Conservation (phyloP, 2,113 vertebrate species). For the Gymnocephalus cernua region DNA sequence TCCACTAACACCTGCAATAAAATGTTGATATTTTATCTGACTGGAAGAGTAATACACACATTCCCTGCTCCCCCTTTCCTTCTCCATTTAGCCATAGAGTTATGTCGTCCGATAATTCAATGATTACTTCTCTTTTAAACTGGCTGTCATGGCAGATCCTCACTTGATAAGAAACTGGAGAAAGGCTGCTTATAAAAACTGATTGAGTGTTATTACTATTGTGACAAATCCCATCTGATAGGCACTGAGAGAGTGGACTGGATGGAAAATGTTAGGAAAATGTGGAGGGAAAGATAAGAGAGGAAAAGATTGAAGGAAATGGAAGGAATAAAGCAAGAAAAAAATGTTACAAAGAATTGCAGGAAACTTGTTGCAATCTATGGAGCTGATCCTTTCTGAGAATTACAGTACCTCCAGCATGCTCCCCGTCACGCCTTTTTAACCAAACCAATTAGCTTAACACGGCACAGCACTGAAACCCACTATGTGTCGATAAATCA, state of each 20-base stretch:
- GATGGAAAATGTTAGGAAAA: constrained; percentile 16
- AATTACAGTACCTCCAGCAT: constrained; percentile 28
- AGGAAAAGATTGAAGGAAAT: background rate
- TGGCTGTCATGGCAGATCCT: constrained; percentile 38
- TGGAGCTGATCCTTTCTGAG: constrained; percentile 4
- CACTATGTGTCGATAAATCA: constrained; percentile 79
- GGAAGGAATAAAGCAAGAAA: background rate
- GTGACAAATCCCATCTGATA: constrained; percentile 33
- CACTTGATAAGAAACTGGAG: constrained; percentile 32
- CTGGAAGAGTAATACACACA: constrained; percentile 46
- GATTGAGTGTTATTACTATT: constrained; percentile 34
- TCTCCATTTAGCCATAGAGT: constrained; percentile 39
- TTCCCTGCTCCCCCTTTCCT: constrained; percentile 22
- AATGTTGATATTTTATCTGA: constrained; percentile 64
- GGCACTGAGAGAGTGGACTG: background rate
- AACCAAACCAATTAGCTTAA: constrained; percentile 83
- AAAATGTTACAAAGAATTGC: background rate
- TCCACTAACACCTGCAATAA: constrained; percentile 55
- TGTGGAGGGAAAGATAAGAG: background rate
- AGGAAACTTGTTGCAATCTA: constrained; percentile 24
- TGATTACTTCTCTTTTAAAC: constrained; percentile 42
- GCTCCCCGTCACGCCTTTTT: constrained; percentile 78
- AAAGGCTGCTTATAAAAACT: constrained; percentile 8
- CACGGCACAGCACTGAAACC: constrained; percentile 53
- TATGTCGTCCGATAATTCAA: constrained; percentile 34